Evolutionary conservation across 2,888 invertebrate species (phyloP).

Genomic region (Pyralis farinalis): DNA sequence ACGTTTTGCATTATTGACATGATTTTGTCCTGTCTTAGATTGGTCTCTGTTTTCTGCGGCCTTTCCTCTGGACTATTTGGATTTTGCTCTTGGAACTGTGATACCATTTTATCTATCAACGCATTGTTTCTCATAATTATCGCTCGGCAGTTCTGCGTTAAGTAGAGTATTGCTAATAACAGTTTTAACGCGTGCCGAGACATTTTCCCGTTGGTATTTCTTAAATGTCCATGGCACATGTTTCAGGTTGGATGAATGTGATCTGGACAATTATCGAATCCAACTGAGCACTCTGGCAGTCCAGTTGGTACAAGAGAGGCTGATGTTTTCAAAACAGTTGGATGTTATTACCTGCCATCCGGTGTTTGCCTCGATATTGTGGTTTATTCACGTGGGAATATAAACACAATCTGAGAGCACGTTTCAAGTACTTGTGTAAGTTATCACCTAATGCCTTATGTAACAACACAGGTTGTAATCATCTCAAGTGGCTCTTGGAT

Average conservation of each 20-base stretch:
- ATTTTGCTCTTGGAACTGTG: constrained; percentile 50
- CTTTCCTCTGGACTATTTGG: constrained; percentile 7
- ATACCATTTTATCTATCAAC: constrained; percentile 62
- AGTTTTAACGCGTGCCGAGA: constrained; percentile 5
- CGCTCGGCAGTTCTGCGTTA: constrained; percentile 18
- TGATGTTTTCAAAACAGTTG: constrained; percentile 18
- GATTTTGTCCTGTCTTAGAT: constrained; percentile 25
- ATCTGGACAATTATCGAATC: too few species aligned
- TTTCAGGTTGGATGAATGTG: too few species aligned
- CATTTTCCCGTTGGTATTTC: neutral
- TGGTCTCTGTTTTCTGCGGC: constrained; percentile 8
- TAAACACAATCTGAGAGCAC: too few species aligned
- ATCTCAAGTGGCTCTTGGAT: too few species aligned
- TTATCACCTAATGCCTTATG: too few species aligned
- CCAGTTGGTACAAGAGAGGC: constrained; percentile 12
- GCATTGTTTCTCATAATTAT: constrained; percentile 64
- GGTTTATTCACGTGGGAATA: constrained; percentile 11
- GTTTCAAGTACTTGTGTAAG: too few species aligned
- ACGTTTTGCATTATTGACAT: constrained; percentile 57
- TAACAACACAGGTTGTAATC: too few species aligned
- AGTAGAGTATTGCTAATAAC: constrained; percentile 8
- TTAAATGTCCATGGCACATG: too few species aligned
- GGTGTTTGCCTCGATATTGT: constrained; percentile 18
- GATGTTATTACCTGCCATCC: constrained; percentile 13
- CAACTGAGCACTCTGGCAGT: too few species aligned